phyloP scores from a whole-genome alignment of 2,888 invertebrate species.

The Andricus quercusramuli region DNA sequence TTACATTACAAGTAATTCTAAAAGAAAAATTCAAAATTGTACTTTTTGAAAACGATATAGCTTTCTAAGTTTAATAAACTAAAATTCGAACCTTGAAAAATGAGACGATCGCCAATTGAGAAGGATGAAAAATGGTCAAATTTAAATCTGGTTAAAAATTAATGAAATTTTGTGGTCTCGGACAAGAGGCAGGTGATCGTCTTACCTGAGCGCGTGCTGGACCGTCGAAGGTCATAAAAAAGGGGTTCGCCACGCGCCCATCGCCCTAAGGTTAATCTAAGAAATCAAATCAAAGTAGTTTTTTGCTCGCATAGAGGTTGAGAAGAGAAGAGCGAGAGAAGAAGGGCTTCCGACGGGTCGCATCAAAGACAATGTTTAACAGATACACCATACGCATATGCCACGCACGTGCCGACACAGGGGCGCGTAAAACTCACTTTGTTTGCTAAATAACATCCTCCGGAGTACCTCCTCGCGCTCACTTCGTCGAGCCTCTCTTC shows the following conservation, averaged over 20 bases:
- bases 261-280: constrained; percentile 74
- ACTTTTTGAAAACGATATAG: too few relatives aligned
- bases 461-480: constrained; percentile 61
- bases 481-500: constrained; percentile 46
- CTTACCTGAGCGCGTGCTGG: constrained; percentile 77
- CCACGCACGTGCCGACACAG: constrained; percentile 75
- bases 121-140: too few relatives aligned
- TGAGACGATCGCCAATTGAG: too few relatives aligned
- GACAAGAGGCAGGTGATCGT: constrained; percentile 39
- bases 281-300: constrained; percentile 76
- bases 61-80: too few relatives aligned
- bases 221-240: constrained; percentile 60
- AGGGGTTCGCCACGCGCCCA: constrained; percentile 72
- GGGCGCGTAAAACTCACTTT: constrained; percentile 74
- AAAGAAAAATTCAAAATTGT: too few relatives aligned
- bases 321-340: constrained; percentile 53
- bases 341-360: constrained; percentile 74
- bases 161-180: not conserved
- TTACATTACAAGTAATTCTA: too few relatives aligned
- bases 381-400: constrained; percentile 73
- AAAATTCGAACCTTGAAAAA: too few relatives aligned
- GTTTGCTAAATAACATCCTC: constrained; percentile 77
- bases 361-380: constrained; percentile 78
- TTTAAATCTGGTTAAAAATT: not conserved
- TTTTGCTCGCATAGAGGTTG: constrained; percentile 61